Percentiles rank a stretch among this genome's conserved stretches.
Evolutionary conservation across 2,888 invertebrate genomes (phyloP).

Genomic region (Saturnia japonica): DNA sequence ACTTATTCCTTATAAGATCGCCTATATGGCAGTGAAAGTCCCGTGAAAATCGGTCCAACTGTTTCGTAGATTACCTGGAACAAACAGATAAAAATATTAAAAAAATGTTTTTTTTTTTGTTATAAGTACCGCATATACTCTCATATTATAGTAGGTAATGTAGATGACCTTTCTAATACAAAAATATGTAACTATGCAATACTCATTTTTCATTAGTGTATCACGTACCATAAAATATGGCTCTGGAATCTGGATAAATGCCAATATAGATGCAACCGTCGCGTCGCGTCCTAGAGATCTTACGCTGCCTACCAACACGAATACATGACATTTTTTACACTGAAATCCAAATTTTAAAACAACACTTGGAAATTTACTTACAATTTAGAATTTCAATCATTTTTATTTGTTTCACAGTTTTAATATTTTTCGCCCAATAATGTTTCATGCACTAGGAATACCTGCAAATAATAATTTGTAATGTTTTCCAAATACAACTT

Average conservation of each 20-base stretch:
- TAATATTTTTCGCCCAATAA: not conserved
- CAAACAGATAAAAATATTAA: too few relatives aligned
- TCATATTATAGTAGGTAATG: not conserved
- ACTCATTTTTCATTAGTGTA: constrained; percentile 23
- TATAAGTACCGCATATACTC: too few relatives aligned
- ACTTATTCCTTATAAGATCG: too few relatives aligned
- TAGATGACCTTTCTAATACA: not conserved
- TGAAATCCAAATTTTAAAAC: constrained; percentile 18
- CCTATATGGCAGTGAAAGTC: too few relatives aligned
- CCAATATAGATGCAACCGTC: constrained; percentile 37
- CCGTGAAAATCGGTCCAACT: too few relatives aligned
- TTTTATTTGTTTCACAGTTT: not conserved
- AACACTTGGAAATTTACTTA: not conserved
- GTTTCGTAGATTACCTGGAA: too few relatives aligned
- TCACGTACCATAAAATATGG: constrained; percentile 32
- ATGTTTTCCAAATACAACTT: too few relatives aligned
- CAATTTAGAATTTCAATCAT: too few relatives aligned
- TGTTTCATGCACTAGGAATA: not conserved
- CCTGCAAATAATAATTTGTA: too few relatives aligned
- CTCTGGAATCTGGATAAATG: constrained; percentile 54
- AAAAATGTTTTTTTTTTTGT: too few relatives aligned
- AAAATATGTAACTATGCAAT: not conserved
- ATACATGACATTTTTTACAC: constrained; percentile 38
- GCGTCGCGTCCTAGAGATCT: constrained; percentile 12
- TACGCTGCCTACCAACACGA: constrained; percentile 27